Evolutionary conservation across 2,888 invertebrate species (phyloP).

Genomic region (Meiosimyza platycephala): DNA sequence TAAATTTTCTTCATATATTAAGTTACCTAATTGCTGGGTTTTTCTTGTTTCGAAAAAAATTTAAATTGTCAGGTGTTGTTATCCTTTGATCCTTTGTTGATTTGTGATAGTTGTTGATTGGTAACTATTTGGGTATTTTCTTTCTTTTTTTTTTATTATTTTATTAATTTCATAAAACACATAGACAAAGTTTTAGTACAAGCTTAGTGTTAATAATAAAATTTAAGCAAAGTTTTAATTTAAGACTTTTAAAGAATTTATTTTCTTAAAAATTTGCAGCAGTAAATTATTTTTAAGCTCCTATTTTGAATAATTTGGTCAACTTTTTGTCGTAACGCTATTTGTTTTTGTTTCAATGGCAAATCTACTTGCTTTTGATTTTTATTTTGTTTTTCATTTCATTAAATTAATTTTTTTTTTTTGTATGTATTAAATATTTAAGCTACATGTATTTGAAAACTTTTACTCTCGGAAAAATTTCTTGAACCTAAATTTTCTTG

Average conservation of each 20-base stretch:
- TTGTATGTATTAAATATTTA: background rate
- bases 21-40: background rate
- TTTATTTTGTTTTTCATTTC: background rate
- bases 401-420: background rate
- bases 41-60: slow-evolving; percentile 1
- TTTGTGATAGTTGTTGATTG: background rate
- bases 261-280: slow-evolving; percentile 11
- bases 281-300: slow-evolving; percentile 27
- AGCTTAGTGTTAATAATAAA: background rate
- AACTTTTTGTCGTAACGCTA: slow-evolving; percentile 22
- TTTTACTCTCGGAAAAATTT: background rate
- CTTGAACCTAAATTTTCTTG: background rate
- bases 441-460: background rate
- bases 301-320: slow-evolving; percentile 28
- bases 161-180: background rate
- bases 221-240: background rate
- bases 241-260: background rate
- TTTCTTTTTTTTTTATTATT: background rate
- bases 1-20: background rate
- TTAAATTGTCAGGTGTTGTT: slow-evolving; percentile 6
- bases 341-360: background rate
- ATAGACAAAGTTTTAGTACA: background rate
- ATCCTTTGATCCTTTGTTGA: slow-evolving; percentile 14
- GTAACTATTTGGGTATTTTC: background rate
- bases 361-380: background rate